Conservation (phyloP, 2,888 invertebrate genomes). For the Heliconius ethilla region DNA sequence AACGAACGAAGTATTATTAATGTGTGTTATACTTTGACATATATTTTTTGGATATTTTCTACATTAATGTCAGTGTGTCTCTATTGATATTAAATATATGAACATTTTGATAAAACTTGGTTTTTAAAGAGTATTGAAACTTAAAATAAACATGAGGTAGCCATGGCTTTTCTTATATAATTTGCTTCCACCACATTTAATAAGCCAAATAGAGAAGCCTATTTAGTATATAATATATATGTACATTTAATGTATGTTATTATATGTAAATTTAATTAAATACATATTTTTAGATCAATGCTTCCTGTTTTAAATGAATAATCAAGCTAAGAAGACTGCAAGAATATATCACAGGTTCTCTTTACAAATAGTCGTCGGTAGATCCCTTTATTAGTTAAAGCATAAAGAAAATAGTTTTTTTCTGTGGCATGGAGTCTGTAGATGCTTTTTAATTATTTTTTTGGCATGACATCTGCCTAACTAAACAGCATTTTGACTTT, state of each 20-base stretch:
- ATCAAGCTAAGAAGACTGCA: conserved; percentile 82
- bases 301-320: conserved; percentile 92
- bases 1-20: background rate
- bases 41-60: background rate
- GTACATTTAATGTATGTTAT: conserved; percentile 23
- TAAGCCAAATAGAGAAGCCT: conserved; percentile 3
- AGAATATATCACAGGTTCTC: conserved; percentile 73
- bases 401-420: conserved; percentile 42
- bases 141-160: background rate
- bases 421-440: conserved; percentile 36
- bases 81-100: background rate
- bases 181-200: conserved; percentile 32
- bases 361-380: conserved; percentile 67
- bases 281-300: conserved; percentile 85
- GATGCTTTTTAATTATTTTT: background rate
- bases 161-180: conserved; percentile 28
- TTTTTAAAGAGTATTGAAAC: background rate
- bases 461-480: no score
- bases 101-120: background rate
- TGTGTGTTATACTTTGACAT: background rate
- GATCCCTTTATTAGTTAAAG: conserved; percentile 47
- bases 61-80: no score
- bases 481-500: background rate
- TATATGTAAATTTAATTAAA: conserved; percentile 41
- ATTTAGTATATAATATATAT: conserved; percentile 50